Evolutionary conservation across 2,888 invertebrate genomes (phyloP).

Genomic region (Parelbella ahira): DNA sequence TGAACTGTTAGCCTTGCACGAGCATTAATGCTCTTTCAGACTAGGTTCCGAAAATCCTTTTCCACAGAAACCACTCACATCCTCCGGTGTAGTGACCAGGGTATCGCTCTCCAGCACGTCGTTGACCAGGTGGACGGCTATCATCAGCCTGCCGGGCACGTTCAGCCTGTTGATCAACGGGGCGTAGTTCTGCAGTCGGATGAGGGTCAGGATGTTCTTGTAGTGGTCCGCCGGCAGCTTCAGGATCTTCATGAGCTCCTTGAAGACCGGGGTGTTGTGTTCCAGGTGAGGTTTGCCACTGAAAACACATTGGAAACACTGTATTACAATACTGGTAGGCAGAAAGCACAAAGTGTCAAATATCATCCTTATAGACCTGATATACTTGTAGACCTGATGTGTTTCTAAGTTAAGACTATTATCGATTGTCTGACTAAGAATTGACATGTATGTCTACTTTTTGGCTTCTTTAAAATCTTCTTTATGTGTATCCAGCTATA

Average conservation of each 20-base stretch:
- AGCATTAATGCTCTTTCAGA: too few relatives aligned
- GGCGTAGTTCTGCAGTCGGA: conserved; percentile 92
- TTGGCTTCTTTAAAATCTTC: too few relatives aligned
- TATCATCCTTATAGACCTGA: too few relatives aligned
- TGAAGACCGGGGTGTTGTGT: conserved; percentile 91
- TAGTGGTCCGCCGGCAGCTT: conserved; percentile 97
- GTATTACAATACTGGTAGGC: too few relatives aligned
- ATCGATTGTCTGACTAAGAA: too few relatives aligned
- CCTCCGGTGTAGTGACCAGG: conserved; percentile 91
- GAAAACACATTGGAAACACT: too few relatives aligned
- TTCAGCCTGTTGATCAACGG: conserved; percentile 92
- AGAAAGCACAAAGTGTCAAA: neutral
- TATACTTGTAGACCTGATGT: too few relatives aligned
- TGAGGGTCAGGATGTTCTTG: conserved; percentile 92
- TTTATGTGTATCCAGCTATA: too few relatives aligned
- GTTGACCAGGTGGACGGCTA: conserved; percentile 93
- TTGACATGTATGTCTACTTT: too few relatives aligned
- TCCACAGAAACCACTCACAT: conserved; percentile 86
- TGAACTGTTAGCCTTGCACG: too few relatives aligned
- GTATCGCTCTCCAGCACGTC: conserved; percentile 96
- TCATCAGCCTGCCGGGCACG: conserved; percentile 90
- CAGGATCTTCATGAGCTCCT: conserved; percentile 94
- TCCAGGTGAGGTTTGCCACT: conserved; percentile 82
- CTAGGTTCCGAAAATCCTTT: too few relatives aligned
- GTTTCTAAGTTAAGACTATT: too few relatives aligned